Evolutionary conservation across 2,113 vertebrate genomes (phyloP).

Genomic region (Rhea pennata): DNA sequence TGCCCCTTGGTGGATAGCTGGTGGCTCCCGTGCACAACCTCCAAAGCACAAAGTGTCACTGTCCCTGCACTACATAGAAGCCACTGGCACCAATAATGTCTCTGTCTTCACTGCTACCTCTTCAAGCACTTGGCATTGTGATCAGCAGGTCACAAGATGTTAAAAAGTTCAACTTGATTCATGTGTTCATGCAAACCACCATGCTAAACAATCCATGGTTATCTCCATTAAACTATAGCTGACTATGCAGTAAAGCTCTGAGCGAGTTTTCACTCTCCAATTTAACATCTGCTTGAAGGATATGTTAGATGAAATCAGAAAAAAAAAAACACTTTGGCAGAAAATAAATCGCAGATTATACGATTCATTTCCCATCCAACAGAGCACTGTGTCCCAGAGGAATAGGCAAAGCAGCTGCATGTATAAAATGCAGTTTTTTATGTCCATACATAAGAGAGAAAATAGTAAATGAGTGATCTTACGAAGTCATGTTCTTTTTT

Average conservation of each 20-base stretch:
- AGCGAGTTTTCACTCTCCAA: not conserved
- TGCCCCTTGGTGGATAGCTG: not conserved
- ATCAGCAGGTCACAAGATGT: not conserved
- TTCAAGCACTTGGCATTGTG: not conserved
- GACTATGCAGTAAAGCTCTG: not conserved
- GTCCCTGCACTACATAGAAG: not conserved
- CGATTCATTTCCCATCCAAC: not conserved
- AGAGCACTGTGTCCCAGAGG: not conserved
- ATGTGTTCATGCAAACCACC: not conserved
- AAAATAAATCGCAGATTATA: not conserved
- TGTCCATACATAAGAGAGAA: not conserved
- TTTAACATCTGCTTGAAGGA: not conserved
- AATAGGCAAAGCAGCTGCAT: not conserved
- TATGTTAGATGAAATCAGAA: not conserved
- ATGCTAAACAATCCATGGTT: not conserved
- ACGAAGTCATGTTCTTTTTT: slow-evolving; percentile 6
- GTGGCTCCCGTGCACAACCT: not conserved
- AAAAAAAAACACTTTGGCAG: not conserved
- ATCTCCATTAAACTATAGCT: not conserved
- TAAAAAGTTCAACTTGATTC: not conserved
- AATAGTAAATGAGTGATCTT: not conserved
- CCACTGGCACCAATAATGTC: not conserved
- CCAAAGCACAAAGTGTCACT: not conserved
- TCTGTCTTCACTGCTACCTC: not conserved
- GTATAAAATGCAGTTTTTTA: not conserved